Percentiles rank a stretch among this genome's conserved stretches.
Conservation (phyloP, 2,113 vertebrate genomes). For the Sinocyclocheilus grahami region DNA sequence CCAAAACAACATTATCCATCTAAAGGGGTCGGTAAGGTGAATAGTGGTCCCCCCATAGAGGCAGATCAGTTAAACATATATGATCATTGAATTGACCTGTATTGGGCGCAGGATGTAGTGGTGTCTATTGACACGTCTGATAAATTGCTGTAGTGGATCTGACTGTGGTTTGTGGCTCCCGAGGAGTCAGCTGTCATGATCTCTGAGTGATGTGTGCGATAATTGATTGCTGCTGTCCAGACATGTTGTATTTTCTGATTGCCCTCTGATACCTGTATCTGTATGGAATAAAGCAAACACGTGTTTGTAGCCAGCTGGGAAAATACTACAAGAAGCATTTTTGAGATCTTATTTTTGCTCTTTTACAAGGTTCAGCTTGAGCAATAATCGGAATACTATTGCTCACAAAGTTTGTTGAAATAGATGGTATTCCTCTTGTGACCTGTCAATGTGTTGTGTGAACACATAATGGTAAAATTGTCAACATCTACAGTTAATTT, state of each 20-base stretch:
- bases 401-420: not conserved
- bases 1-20: too few relatives aligned
- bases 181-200: constrained; percentile 28
- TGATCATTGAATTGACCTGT: constrained; percentile 9
- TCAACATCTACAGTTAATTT: too few relatives aligned
- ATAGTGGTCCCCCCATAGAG: not conserved
- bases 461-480: not conserved
- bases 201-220: constrained; percentile 18
- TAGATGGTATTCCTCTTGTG: not conserved
- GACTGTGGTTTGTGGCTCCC: constrained; percentile 18
- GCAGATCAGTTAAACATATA: not conserved
- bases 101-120: not conserved
- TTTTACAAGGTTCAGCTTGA: not conserved
- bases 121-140: constrained; percentile 10
- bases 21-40: too few relatives aligned
- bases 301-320: not conserved
- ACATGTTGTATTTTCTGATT: constrained; percentile 6
- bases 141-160: not conserved
- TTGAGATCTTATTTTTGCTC: not conserved
- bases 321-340: not conserved
- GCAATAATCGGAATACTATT: not conserved
- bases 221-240: constrained; percentile 15
- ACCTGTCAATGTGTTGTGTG: not conserved
- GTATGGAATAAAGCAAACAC: not conserved
- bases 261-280: not conserved